phyloP scores from a whole-genome alignment of 1,140 invertebrate genomes.

The Cryptotermes secundus region DNA sequence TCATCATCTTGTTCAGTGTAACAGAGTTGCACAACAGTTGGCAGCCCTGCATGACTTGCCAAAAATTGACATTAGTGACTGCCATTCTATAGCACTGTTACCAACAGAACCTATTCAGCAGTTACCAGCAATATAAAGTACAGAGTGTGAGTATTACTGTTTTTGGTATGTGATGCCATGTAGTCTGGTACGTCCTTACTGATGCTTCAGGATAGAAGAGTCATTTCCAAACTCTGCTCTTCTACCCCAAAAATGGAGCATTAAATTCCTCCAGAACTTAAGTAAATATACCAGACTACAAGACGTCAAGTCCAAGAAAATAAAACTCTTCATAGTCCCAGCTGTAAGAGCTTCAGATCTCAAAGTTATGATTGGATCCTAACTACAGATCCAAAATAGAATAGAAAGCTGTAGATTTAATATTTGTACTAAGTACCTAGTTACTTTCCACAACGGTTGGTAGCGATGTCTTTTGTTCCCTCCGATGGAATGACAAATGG shows the following conservation, averaged over 20 bases:
- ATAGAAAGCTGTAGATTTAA: neutral
- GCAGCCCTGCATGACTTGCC: neutral
- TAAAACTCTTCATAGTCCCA: too few relatives aligned
- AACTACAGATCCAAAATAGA: neutral
- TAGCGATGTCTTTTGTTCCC: neutral
- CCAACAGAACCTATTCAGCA: neutral
- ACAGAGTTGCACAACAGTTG: neutral
- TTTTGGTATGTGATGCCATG: too few relatives aligned
- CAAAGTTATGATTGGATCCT: neutral
- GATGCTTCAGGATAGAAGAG: too few relatives aligned
- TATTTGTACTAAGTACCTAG: constrained; percentile 14
- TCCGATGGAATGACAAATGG: neutral
- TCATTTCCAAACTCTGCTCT: too few relatives aligned
- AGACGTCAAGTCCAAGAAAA: too few relatives aligned
- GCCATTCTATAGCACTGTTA: neutral
- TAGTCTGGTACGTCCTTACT: too few relatives aligned
- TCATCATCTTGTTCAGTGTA: neutral
- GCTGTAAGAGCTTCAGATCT: too few relatives aligned
- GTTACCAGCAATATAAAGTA: neutral
- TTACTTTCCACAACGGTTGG: neutral
- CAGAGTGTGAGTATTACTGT: too few relatives aligned
- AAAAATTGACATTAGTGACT: neutral
- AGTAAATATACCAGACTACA: too few relatives aligned
- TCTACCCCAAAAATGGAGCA: too few relatives aligned
- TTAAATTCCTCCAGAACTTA: too few relatives aligned